phyloP scores from a whole-genome alignment of 2,888 invertebrate genomes.

The Dasypolia templi region DNA sequence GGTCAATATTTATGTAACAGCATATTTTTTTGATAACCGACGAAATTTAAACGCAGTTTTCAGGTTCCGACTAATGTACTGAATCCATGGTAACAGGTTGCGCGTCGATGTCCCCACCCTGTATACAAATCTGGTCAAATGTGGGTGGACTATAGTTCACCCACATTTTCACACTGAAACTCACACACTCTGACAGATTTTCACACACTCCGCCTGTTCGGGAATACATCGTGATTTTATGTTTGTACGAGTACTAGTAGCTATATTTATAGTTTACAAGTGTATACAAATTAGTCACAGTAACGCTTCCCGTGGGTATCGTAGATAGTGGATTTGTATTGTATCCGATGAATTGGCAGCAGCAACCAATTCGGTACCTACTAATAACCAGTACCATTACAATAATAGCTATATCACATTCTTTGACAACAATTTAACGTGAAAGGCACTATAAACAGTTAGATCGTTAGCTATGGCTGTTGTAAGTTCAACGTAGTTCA shows the following conservation, averaged over 20 bases:
- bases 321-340: conserved; percentile 28
- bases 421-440: not conserved
- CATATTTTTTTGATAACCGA: too few species aligned
- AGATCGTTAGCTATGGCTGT: not conserved
- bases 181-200: too few species aligned
- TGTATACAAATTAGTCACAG: conserved; percentile 32
- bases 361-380: not conserved
- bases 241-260: conserved; percentile 11
- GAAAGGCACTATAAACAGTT: not conserved
- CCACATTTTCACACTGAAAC: too few species aligned
- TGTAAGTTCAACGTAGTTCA: not conserved
- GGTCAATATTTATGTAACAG: too few species aligned
- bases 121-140: not conserved
- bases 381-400: not conserved
- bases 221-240: conserved; percentile 7
- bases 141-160: too few species aligned
- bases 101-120: too few species aligned
- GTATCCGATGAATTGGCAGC: conserved; percentile 9
- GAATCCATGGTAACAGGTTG: too few species aligned
- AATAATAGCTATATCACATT: not conserved
- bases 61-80: too few species aligned
- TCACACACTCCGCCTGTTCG: not conserved
- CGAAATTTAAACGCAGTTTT: too few species aligned
- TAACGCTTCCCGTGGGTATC: conserved; percentile 43
- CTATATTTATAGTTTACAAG: not conserved